Evolutionary conservation across 1,140 invertebrate species (phyloP), one percentile per base, ranked within the genome.

Genomic region (Polypedilum vanderplanki): DNA sequence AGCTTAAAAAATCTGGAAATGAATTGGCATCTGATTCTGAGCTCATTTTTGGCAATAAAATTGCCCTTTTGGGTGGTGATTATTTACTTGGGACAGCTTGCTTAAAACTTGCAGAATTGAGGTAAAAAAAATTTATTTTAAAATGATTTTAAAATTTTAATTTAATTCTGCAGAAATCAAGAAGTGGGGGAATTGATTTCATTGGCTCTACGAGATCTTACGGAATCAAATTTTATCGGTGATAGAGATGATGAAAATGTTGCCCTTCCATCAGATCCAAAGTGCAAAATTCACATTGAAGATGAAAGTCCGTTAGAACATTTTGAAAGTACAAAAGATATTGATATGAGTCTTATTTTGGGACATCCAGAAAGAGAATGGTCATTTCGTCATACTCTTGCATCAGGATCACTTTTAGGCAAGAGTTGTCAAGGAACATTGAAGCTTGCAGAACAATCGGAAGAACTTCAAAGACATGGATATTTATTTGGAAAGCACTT

Each of bases 31-130:
- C 80, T 41, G 80, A 87, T 7, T 83, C 86, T 75, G 89, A 92
- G 77, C 88, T 93, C 86, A 87, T 89, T 75, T 93, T 93, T 84
- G 93, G 93, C 0, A 96, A 97, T 78, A 96, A 96, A 87, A 94
- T 97, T 77, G 93, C 94, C 10, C 86, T 96, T 8, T 82, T 97
- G 0, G 90, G 91, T 80, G 95, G 95, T 12, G 95, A 97, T 83
- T 96, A 94, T 81, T 84, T 97, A n/a, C 83, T 96, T 2, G 91
- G 93, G 1, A 95, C 85, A 88, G 92, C 83, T 40, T 93, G 91
- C 82, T 87, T 88, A 74, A 92, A 92, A 82, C 81, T 96, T 7
- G 92, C 93, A 20, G 86, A 12, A 70, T 70, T 70, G 7, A 20
- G 65, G 65, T 57, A 12, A 57, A 15, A 57, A 46, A 46, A 46